Evolutionary conservation across 2,113 vertebrate species (phyloP).

Genomic region (Pycnonotus jocosus): DNA sequence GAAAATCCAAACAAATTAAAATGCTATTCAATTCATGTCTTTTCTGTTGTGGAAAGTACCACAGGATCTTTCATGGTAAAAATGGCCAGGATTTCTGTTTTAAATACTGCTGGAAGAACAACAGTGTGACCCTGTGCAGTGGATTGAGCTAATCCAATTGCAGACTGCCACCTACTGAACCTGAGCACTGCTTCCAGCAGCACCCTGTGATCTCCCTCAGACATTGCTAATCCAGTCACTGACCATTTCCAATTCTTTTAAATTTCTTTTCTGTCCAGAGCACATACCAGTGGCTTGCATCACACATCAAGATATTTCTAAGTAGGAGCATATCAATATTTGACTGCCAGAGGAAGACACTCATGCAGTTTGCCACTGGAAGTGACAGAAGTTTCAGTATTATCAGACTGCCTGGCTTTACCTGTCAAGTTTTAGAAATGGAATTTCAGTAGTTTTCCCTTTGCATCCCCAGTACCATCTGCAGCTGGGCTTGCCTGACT

Average conservation of each 20-base stretch:
- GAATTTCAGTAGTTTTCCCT: neutral
- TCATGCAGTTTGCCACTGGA: neutral
- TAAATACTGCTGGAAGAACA: neutral
- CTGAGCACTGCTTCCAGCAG: neutral
- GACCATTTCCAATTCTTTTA: neutral
- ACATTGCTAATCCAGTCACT: neutral
- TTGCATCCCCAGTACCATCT: neutral
- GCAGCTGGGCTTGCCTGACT: neutral
- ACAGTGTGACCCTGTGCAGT: neutral
- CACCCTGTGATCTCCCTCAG: accelerated
- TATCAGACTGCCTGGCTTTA: neutral
- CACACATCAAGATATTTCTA: neutral
- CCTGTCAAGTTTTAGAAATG: neutral
- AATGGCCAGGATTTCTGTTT: neutral
- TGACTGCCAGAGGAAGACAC: neutral
- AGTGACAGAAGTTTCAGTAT: neutral
- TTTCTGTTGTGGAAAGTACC: neutral
- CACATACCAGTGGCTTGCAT: neutral
- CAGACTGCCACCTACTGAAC: slow-evolving; percentile 57
- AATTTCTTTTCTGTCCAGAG: neutral
- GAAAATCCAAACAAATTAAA: neutral
- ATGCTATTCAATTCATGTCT: accelerated
- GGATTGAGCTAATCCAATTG: neutral
- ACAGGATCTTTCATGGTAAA: neutral
- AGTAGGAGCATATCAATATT: neutral